Base-by-base conservation (phyloP, 2,797 vertebrate genomes). In the Onychomys torridus region DNA sequence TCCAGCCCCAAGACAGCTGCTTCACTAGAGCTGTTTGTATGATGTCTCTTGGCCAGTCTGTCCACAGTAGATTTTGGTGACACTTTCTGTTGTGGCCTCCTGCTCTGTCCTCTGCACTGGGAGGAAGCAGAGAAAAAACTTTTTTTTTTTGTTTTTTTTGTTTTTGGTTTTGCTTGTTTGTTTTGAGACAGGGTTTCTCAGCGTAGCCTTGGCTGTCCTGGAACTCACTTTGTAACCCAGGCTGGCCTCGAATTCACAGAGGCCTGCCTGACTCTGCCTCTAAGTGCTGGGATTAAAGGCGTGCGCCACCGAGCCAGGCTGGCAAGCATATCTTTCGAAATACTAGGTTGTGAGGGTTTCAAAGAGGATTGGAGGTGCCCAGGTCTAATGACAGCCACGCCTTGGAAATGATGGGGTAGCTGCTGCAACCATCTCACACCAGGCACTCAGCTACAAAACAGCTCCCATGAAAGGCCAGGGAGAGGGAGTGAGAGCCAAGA, bases 1-100 rank as follows among this genome's bases (percentile, higher is more conserved):
- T 21, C 27, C 82, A 84, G 40, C 95, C 3, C 89, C 7, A 46
- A 46, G 94, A 76, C 89, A 91, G 73, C 46, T 77, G 0, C 83
- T 77, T 71, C 34, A 29, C 46, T 10, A 86, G 65, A 40, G 27
- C 69, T 43, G 27, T 57, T 5, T 59, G 29, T 13, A 1, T 0
- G 92, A 23, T 78, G 97, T 94, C 97, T 91, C 1, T 90, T 29
- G 93, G 83, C 32, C 65, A 2, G 40, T 34, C 93, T 87, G 43
- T 77, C 94, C 96, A 57, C 73, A 4, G 65, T 27, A 17, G 67
- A 2, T 93, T 11, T 4, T 43, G 34, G 13, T 83, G 21, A 2
- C 0, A 0, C 76, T 78, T 76, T 95, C 93, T 73, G 32, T 10
- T 9, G 32, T 55, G 77, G 78, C 57, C 6, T 16, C 76, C 69